Evolutionary conservation across 2,888 invertebrate species (phyloP), one percentile per base, ranked within the genome.

Genomic region (Cremastinae sp.): DNA sequence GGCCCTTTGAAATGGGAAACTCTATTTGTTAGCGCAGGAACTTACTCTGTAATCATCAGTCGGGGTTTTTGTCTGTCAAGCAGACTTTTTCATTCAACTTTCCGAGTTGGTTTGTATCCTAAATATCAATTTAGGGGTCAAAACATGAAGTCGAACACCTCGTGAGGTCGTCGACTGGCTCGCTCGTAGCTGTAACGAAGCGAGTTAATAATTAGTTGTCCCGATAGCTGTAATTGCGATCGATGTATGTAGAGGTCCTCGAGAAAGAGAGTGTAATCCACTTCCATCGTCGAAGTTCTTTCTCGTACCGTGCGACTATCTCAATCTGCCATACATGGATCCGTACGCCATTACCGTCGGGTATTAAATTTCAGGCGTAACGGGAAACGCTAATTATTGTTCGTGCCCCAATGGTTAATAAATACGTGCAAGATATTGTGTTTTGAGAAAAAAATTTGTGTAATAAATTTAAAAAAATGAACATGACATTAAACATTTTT

Each of bases 161-260:
- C 66, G 49, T 68, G 74, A 71, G 74, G 79, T 75, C 70, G 73
- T 66, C 77, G 69, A 73, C 69, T 74, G 72, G 73, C 76, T 62
- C 71, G 72, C 73, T 75, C 75, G 58, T 68, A 7, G 68, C 47
- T 68, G 56, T 49, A 78, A 71, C 76, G 71, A 71, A 78, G 71
- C 73, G 45, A 62, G 78, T 72, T n/a, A 75, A 79, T 80, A 81
- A 81, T 81, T 81, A 80, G 80, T 78, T 78, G 69, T 58, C 58
- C 78, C 68, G 78, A 61, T 49, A 61, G 65, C 55, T 79, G 79
- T 79, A 79, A 80, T 81, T 78, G 79, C 79, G 70, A 78, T 78
- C 79, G 74, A 65, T 28, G 55, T 28, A 69, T 20, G 49, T 41
- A 12, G 28, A 53, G 64, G 14, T 53, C 41, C 72, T 62, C 47